Conservation (phyloP, 2,888 invertebrate genomes). For the Cheilosia soror region DNA sequence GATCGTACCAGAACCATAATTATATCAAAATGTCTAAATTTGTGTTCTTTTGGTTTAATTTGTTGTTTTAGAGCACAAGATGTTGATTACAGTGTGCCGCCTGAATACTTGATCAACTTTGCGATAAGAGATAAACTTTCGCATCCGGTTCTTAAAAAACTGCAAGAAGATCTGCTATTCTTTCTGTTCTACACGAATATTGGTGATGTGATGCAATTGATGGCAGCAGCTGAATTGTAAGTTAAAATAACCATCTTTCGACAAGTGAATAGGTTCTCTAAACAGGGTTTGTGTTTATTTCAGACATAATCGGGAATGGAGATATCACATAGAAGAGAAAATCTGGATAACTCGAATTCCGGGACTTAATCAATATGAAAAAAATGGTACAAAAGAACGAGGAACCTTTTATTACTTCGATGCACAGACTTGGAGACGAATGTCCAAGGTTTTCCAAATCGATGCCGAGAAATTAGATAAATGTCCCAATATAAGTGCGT, state of each 20-base stretch:
- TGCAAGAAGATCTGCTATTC: conserved; percentile 99
- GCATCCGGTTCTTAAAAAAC: conserved; percentile 97
- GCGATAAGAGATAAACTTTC: conserved; percentile 98
- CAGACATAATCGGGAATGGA: conserved; percentile 99
- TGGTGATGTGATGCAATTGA: conserved; percentile 98
- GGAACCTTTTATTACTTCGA: conserved; percentile 99
- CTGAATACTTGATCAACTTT: conserved; percentile 99
- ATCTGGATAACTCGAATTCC: conserved; percentile 99
- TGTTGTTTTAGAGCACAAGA: conserved; percentile 93
- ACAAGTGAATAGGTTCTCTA: background rate
- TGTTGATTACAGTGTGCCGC: conserved; percentile 98
- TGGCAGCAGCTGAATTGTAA: conserved; percentile 98
- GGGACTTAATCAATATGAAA: conserved; percentile 96
- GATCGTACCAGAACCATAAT: too few species aligned
- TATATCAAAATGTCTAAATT: background rate
- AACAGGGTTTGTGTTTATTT: conserved; percentile 63
- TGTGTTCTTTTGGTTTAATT: conserved; percentile 4
- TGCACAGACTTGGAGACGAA: conserved; percentile 99
- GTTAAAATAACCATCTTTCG: conserved; percentile 4
- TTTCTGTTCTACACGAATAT: conserved; percentile 99
- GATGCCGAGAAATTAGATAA: conserved; percentile 99
- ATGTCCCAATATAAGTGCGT: conserved; percentile 84
- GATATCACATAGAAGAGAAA: conserved; percentile 99
- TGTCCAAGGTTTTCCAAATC: conserved; percentile 98
- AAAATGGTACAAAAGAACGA: conserved; percentile 97